Evolutionary conservation across 2,797 vertebrate genomes (phyloP).

Genomic region (Muscicapa striata): DNA sequence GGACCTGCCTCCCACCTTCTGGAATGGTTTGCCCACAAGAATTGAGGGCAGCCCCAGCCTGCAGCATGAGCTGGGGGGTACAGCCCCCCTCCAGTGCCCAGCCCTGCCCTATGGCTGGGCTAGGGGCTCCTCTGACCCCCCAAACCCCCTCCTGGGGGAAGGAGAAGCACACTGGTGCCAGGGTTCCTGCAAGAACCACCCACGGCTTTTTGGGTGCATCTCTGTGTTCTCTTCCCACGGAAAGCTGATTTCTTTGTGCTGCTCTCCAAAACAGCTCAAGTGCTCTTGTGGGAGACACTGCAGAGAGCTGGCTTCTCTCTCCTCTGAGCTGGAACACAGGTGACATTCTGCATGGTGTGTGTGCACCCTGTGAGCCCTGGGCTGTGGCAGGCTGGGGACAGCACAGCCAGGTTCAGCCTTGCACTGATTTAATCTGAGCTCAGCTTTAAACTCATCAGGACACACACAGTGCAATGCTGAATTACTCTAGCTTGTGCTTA

Average conservation of each 20-base stretch:
- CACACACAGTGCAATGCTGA: not conserved
- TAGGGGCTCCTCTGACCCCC: not conserved
- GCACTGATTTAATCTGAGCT: not conserved
- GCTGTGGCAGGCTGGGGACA: not conserved
- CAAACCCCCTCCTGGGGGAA: not conserved
- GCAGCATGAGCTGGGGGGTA: not conserved
- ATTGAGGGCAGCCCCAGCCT: not conserved
- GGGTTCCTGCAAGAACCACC: not conserved
- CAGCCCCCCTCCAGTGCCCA: not conserved
- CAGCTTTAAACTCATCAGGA: not conserved
- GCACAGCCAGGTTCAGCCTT: not conserved
- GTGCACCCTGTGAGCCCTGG: not conserved
- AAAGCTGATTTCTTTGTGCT: not conserved
- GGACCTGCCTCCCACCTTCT: not conserved
- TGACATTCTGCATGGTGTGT: not conserved
- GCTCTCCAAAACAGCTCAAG: not conserved
- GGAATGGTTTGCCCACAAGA: too few relatives aligned
- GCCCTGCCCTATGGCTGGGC: not conserved
- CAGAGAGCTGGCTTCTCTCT: not conserved
- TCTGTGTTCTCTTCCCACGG: not conserved
- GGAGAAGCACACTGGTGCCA: not conserved
- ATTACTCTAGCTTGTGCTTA: not conserved
- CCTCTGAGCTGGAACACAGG: not conserved
- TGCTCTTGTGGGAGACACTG: not conserved
- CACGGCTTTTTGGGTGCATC: not conserved